A percentile compares a stretch with the other conserved stretches of the same genome.
Evolutionary conservation across 2,797 vertebrate species (phyloP).

Genomic region (Periparus ater): DNA sequence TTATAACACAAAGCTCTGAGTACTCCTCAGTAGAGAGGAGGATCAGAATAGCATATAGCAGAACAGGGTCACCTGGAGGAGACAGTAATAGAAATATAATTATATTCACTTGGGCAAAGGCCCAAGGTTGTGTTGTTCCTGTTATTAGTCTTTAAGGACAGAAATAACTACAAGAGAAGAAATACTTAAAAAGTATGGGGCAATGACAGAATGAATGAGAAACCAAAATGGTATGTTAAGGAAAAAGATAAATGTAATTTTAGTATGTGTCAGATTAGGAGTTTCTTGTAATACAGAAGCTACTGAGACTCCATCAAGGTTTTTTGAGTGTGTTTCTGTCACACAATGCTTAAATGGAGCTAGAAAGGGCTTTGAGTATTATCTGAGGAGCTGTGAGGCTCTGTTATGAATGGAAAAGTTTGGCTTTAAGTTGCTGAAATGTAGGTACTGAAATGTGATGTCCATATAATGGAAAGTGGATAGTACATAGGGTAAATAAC

Average conservation of each 20-base stretch:
- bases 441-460: not conserved
- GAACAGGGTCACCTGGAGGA: constrained; percentile 35
- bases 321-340: not conserved
- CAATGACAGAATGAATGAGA: not conserved
- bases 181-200: not conserved
- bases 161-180: not conserved
- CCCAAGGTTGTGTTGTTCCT: constrained; percentile 11
- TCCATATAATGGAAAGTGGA: not conserved
- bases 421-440: not conserved
- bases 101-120: not conserved
- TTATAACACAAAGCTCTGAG: constrained; percentile 62
- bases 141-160: not conserved
- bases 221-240: not conserved
- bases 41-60: constrained; percentile 1
- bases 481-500: not conserved
- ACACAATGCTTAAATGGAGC: accelerated
- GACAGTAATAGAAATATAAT: constrained; percentile 28
- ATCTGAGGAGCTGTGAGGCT: not conserved
- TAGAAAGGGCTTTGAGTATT: not conserved
- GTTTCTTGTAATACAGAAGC: not conserved
- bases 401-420: not conserved
- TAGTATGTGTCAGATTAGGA: not conserved
- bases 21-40: not conserved
- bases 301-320: not conserved
- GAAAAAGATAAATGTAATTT: not conserved